phyloP scores from a whole-genome alignment of 1,140 invertebrate species.

The Euura saliciscinereae region DNA sequence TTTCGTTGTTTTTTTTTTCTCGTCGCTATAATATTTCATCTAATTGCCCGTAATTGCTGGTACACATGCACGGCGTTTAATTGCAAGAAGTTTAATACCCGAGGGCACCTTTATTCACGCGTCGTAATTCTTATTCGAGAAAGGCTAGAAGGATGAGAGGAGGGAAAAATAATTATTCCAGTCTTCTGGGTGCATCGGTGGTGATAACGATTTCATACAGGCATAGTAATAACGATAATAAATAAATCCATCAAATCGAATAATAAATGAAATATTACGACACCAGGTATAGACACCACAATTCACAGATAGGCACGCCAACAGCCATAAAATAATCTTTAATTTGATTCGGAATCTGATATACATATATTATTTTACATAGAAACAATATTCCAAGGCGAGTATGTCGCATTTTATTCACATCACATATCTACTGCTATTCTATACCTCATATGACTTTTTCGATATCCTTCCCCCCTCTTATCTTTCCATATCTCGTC shows the following conservation, averaged over 20 bases:
- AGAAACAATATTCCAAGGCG: no score
- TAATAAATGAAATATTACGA: no score
- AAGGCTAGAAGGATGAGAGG: neutral
- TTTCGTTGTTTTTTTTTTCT: neutral
- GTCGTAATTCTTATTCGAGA: neutral
- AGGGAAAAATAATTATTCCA: neutral
- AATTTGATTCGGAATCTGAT: neutral
- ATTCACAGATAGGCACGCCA: no score
- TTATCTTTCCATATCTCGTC: no score
- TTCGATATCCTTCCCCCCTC: no score
- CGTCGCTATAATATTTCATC: neutral
- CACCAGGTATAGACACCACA: no score
- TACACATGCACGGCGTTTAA: neutral
- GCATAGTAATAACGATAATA: no score
- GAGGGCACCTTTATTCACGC: constrained; percentile 1
- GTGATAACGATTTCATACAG: neutral
- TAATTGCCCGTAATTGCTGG: neutral
- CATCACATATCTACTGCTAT: neutral
- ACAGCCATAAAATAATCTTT: neutral
- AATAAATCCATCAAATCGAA: no score
- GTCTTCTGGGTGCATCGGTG: neutral
- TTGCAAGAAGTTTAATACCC: neutral
- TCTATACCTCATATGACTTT: no score
- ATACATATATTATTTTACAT: neutral
- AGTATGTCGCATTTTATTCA: no score